phyloP scores from a whole-genome alignment of 2,113 vertebrate species.

The Dermatemys mawii region DNA sequence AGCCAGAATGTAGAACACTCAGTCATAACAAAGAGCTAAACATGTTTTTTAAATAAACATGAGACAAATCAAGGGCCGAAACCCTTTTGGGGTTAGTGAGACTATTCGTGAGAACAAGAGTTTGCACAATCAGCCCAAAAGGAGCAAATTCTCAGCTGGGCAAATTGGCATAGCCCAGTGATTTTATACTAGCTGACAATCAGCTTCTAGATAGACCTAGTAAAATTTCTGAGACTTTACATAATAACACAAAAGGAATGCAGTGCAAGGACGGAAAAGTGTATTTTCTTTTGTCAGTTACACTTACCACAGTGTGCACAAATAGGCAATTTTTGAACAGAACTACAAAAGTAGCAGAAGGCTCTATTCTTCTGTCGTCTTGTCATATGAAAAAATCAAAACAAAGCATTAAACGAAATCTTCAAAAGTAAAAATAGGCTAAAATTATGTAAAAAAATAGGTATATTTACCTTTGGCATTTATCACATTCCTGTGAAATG shows the following conservation, averaged over 20 bases:
- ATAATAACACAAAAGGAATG: background rate
- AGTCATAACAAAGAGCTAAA: background rate
- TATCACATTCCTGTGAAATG: constrained; percentile 93
- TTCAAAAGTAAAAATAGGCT: background rate
- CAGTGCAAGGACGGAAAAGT: background rate
- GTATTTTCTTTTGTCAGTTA: background rate
- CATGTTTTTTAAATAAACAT: background rate
- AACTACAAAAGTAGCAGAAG: constrained; percentile 97
- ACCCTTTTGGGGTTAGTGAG: background rate
- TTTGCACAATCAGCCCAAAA: background rate
- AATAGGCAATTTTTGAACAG: constrained; percentile 94
- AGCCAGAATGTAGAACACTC: background rate
- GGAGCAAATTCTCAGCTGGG: background rate
- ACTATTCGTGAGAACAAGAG: fast-evolving
- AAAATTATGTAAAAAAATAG: constrained; percentile 2
- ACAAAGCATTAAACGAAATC: constrained; percentile 25
- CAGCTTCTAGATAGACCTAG: background rate
- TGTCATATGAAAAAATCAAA: constrained; percentile 37
- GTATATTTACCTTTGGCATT: constrained; percentile 91
- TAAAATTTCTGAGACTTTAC: background rate
- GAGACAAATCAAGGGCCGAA: background rate
- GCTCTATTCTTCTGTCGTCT: constrained; percentile 98
- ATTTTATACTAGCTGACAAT: background rate
- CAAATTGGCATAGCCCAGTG: background rate
- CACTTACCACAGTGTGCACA: constrained; percentile 98